Percentiles rank a stretch among this genome's conserved stretches.
phyloP scores from a whole-genome alignment of 2,113 vertebrate genomes.

The Silurus meridionalis region DNA sequence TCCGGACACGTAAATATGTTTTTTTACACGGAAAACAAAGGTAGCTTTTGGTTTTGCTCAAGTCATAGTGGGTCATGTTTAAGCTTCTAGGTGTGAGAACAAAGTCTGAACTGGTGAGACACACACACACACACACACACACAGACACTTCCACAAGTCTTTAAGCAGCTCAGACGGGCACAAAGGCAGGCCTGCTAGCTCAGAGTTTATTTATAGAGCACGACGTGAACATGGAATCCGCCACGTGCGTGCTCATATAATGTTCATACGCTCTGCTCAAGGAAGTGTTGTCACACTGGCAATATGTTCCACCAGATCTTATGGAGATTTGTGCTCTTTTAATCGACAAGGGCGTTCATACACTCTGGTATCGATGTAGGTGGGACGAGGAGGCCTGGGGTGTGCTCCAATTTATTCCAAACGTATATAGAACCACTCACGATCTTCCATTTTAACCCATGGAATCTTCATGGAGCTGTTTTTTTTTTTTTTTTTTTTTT shows the following conservation, averaged over 20 bases:
- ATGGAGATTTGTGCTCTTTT: too few relatives aligned
- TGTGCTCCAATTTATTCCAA: too few relatives aligned
- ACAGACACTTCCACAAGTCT: not conserved
- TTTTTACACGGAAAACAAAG: not conserved
- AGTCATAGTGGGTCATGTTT: not conserved
- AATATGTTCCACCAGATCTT: too few relatives aligned
- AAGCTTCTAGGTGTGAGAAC: not conserved
- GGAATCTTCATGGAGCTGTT: too few relatives aligned
- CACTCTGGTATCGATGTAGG: too few relatives aligned
- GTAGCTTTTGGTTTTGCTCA: not conserved
- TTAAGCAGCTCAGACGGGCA: constrained; percentile 15
- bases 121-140: too few relatives aligned
- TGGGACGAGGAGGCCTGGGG: too few relatives aligned
- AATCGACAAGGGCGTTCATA: too few relatives aligned
- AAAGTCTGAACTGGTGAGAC: not conserved
- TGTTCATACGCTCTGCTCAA: constrained; percentile 5
- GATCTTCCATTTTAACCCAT: too few relatives aligned
- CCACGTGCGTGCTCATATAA: not conserved
- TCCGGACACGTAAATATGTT: too few relatives aligned
- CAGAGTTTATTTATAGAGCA: constrained; percentile 48
- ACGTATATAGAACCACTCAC: too few relatives aligned
- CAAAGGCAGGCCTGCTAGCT: constrained; percentile 22
- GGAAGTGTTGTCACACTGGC: not conserved
- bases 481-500: too few relatives aligned
- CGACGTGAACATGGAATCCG: constrained; percentile 24